Percentiles rank a stretch among this genome's conserved stretches.
Evolutionary conservation across 2,797 vertebrate species (phyloP).

Genomic region (Coilia nasus): DNA sequence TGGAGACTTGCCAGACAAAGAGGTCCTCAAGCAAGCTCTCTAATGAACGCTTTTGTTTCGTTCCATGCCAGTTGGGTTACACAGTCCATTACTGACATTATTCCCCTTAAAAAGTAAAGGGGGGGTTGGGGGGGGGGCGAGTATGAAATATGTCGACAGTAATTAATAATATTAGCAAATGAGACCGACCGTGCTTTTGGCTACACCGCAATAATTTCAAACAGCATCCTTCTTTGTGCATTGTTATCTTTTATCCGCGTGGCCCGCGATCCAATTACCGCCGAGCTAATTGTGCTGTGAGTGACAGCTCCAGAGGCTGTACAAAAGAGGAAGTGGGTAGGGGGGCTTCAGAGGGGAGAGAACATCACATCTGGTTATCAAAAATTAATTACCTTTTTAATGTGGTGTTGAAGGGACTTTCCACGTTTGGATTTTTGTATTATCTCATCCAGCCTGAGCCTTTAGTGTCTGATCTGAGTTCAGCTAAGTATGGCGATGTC

Average conservation of each 20-base stretch:
- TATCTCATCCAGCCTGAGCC: slow-evolving; percentile 54
- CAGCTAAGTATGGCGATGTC: slow-evolving; percentile 47
- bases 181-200: slow-evolving; percentile 38
- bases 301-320: slow-evolving; percentile 58
- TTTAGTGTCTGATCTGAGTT: slow-evolving; percentile 50
- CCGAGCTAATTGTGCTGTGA: slow-evolving; percentile 56
- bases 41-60: slow-evolving; percentile 53
- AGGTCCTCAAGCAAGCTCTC: slow-evolving; percentile 50
- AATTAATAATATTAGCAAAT: slow-evolving; percentile 51
- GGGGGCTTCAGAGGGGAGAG: too few relatives aligned
- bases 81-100: slow-evolving; percentile 57
- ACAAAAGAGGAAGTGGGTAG: not conserved
- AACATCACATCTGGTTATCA: slow-evolving; percentile 61
- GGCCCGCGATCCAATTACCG: slow-evolving; percentile 54
- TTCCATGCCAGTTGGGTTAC: slow-evolving; percentile 58
- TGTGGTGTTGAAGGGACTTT: slow-evolving; percentile 53
- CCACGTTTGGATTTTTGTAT: slow-evolving; percentile 54
- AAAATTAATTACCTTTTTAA: slow-evolving; percentile 62
- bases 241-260: slow-evolving; percentile 53
- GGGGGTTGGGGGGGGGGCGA: not conserved
- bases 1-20: slow-evolving; percentile 45
- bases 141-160: slow-evolving; percentile 51
- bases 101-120: slow-evolving; percentile 48
- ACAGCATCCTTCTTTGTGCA: slow-evolving; percentile 39
- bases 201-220: slow-evolving; percentile 38